A percentile compares a stretch with the other conserved stretches of the same genome.
Conservation (phyloP, 1,140 invertebrate species). For the Eumeta japonica region DNA sequence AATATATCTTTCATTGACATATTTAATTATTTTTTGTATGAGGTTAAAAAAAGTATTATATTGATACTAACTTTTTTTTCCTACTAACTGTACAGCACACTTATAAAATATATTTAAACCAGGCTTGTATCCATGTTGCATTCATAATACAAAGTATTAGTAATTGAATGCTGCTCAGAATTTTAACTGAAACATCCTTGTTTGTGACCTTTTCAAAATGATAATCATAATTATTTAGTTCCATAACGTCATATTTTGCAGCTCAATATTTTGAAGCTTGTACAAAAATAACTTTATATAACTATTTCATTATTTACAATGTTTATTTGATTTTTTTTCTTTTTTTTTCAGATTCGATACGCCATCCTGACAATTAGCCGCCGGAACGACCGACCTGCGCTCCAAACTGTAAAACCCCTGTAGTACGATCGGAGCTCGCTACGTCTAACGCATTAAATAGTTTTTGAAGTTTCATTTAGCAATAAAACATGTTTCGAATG, state of each 20-base stretch:
- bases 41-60: not conserved
- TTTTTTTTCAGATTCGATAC: constrained; percentile 46
- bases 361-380: constrained; percentile 71
- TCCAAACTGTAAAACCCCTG: constrained; percentile 61
- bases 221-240: not conserved
- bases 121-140: not conserved
- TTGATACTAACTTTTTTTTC: not conserved
- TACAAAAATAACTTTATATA: not conserved
- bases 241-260: too few species aligned
- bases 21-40: too few species aligned
- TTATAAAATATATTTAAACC: not conserved
- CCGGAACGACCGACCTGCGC: constrained; percentile 62
- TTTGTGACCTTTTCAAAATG: not conserved
- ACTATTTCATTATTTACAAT: constrained; percentile 1
- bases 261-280: not conserved
- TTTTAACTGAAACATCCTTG: too few species aligned
- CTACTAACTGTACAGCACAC: not conserved
- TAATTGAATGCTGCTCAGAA: too few species aligned
- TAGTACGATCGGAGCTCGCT: constrained; percentile 32
- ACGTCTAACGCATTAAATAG: too few species aligned
- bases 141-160: not conserved
- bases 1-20: too few species aligned
- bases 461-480: too few species aligned
- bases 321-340: too few species aligned
- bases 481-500: too few species aligned